Percentiles rank a stretch among this genome's conserved stretches.
These are phyloP conservation scores for Ectemnius continuus DNA, from an alignment of 2,888 invertebrate genomes.

Conservation along the genomic window DNA sequence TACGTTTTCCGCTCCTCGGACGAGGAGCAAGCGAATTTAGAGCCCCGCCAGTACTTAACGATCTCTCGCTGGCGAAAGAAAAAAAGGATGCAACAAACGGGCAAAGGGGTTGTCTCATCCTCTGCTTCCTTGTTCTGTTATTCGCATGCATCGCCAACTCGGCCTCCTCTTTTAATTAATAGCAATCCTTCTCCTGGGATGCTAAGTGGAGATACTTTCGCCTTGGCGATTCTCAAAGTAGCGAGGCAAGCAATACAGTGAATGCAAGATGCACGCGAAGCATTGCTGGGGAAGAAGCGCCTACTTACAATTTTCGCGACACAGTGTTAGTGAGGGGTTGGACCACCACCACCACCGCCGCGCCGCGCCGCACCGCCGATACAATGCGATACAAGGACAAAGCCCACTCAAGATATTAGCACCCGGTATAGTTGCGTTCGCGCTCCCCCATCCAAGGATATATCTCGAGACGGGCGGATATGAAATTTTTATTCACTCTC, in stretches of 20 bases:
- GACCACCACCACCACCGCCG: too few relatives aligned
- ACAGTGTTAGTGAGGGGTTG: too few relatives aligned
- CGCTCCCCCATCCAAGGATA: slow-evolving; percentile 21
- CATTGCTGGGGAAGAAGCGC: too few relatives aligned
- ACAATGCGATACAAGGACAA: not conserved
- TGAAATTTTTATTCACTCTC: slow-evolving; percentile 55
- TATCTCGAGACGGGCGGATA: slow-evolving; percentile 29
- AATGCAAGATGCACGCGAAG: too few relatives aligned
- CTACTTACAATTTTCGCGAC: too few relatives aligned
- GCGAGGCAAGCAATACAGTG: too few relatives aligned
- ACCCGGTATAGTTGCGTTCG: slow-evolving; percentile 4
- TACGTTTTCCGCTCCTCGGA: not conserved
- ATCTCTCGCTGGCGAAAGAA: not conserved
- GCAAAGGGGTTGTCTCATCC: not conserved
- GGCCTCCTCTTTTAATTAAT: not conserved
- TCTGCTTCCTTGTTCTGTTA: not conserved
- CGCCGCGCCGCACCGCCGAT: too few relatives aligned
- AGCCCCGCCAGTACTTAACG: slow-evolving; percentile 3
- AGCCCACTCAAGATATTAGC: slow-evolving; percentile 24
- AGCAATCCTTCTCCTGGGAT: not conserved
- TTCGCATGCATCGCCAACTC: not conserved
- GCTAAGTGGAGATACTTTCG: too few relatives aligned
- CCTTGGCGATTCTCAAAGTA: too few relatives aligned
- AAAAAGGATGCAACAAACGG: not conserved
- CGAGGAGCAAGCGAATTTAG: slow-evolving; percentile 10